phyloP scores from a whole-genome alignment of 2,113 vertebrate species.

The Axis porcinus region DNA sequence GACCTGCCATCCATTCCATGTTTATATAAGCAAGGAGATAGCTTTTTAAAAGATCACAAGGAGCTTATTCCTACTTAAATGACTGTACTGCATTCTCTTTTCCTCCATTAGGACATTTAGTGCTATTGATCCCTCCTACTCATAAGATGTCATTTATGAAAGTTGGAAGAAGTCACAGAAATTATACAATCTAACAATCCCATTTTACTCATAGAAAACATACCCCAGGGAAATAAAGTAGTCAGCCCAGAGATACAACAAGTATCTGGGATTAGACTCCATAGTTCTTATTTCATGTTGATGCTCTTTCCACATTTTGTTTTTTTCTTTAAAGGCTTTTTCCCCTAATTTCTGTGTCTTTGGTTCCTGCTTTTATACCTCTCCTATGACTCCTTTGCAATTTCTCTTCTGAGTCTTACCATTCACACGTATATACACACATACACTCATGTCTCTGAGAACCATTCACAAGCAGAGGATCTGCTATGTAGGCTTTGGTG shows the following conservation, averaged over 20 bases:
- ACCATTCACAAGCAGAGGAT: not conserved
- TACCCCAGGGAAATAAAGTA: not conserved
- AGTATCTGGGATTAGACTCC: not conserved
- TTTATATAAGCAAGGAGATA: not conserved
- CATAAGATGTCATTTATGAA: not conserved
- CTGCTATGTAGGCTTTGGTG: not conserved
- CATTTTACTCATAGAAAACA: not conserved
- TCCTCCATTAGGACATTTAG: not conserved
- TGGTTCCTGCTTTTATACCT: not conserved
- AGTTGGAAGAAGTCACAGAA: not conserved
- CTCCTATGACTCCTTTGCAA: not conserved
- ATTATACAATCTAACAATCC: not conserved
- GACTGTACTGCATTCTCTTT: not conserved
- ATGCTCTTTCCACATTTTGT: not conserved
- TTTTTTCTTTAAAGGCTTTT: not conserved
- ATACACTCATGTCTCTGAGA: not conserved
- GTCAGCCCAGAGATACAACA: not conserved
- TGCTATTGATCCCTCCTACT: not conserved
- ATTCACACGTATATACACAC: not conserved
- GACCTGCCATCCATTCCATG: not conserved
- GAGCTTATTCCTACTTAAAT: not conserved
- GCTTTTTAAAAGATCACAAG: not conserved
- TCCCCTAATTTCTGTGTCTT: not conserved
- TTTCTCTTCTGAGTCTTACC: not conserved
- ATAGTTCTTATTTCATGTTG: not conserved